Base-by-base conservation (phyloP, 2,113 vertebrate genomes). In the Clarias gariepinus region DNA sequence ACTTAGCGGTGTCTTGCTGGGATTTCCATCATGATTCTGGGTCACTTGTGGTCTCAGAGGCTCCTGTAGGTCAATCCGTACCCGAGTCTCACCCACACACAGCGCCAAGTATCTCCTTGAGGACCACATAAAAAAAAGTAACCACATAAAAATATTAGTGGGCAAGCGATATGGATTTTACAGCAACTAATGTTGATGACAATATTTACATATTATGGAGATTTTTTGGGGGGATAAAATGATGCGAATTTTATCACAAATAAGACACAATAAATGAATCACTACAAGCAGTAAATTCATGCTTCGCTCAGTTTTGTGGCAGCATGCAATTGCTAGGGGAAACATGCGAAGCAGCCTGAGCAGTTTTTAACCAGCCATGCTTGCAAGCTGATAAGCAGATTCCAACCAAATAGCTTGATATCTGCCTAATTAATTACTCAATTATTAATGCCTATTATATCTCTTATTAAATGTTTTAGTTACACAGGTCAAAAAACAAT, bases 41-140 rank as follows among this genome's bases (percentile, higher is more conserved):
- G 90, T 90, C 30, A 84, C 41, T 52, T 86, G 78, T 19, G 90
- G 88, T 63, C 69, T 87, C 63, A 93, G 92, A 28, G 95, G 92
- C 23, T 95, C 95, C 91, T 98, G 96, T 18, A 98, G 92, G 78
- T 99, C 97, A 0, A 96, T 94, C 84, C 97, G 95, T 84, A 99
- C 93, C 33, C 97, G 95, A 3, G 97, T 96, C 90, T 99, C 98
- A 0, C 98, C 97, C 30, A 99, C 96, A 86, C 97, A 98, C 79
- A 99, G 91, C 0, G 97, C 98, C 30, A 99, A 93, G 91, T 96
- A 99, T 87, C 95, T 95, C 93, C 98, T 99, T 91, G 76, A 74
- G 85, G 82, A 89, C 57, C n/a, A n/a, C n/a, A n/a, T n/a, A n/a
- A n/a, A n/a, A n/a, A n/a, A n/a, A 30, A 25, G 25, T 13, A 57